phyloP scores from a whole-genome alignment of 2,113 vertebrate species.

The Edolisoma coerulescens region DNA sequence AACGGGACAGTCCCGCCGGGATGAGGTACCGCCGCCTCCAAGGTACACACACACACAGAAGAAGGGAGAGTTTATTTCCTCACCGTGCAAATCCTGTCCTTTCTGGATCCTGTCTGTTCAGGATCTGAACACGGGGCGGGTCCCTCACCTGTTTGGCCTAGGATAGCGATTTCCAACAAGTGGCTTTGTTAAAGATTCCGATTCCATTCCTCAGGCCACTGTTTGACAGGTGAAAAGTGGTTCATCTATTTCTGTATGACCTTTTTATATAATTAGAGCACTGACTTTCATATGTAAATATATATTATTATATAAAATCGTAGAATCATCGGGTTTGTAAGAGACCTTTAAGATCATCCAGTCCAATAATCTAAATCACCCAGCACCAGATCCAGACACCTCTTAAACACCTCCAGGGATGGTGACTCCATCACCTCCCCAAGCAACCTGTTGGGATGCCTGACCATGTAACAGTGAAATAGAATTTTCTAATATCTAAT shows the following conservation, averaged over 20 bases:
- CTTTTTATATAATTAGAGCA: not conserved
- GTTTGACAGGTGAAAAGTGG: not conserved
- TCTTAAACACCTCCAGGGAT: not conserved
- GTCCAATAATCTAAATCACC: not conserved
- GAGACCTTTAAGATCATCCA: not conserved
- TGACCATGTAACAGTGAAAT: not conserved
- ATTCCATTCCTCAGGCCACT: rapidly evolving
- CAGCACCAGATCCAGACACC: not conserved
- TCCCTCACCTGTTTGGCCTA: not conserved
- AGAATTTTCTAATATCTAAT: not conserved
- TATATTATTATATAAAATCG: rapidly evolving
- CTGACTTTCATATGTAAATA: not conserved
- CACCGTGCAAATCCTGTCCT: not conserved
- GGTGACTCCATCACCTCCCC: not conserved
- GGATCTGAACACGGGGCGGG: rapidly evolving
- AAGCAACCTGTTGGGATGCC: not conserved
- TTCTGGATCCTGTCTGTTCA: too few species aligned
- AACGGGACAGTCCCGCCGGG: rapidly evolving
- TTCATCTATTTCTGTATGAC: not conserved
- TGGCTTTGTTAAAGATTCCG: not conserved
- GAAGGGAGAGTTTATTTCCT: not conserved
- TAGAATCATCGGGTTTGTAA: not conserved
- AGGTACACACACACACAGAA: rapidly evolving
- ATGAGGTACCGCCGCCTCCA: rapidly evolving
- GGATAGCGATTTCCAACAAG: not conserved